Evolutionary conservation across 2,113 vertebrate species (phyloP).

Genomic region (Sinocyclocheilus maitianheensis): DNA sequence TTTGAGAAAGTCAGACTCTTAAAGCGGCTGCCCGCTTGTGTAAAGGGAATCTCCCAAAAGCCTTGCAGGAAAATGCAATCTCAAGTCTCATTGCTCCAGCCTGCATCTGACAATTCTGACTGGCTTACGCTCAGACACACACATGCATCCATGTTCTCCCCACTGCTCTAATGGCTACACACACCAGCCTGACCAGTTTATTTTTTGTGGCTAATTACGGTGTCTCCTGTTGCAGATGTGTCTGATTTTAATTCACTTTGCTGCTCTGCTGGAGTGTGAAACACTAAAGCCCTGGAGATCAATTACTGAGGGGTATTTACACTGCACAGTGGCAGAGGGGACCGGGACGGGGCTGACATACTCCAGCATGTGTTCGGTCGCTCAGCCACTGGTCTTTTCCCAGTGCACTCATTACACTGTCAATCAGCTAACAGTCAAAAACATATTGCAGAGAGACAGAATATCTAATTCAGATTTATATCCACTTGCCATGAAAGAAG

Average conservation of each 20-base stretch:
- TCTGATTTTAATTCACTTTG: slow-evolving; percentile 63
- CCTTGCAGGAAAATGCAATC: slow-evolving; percentile 1
- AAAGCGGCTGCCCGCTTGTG: background rate
- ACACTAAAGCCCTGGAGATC: slow-evolving; percentile 66
- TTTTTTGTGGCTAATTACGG: slow-evolving; percentile 62
- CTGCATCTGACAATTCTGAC: background rate
- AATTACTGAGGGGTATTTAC: slow-evolving; percentile 75
- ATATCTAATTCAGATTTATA: background rate
- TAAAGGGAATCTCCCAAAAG: slow-evolving; percentile 32
- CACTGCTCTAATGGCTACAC: slow-evolving; percentile 48
- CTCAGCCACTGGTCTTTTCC: slow-evolving; percentile 14
- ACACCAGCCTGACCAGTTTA: slow-evolving; percentile 54
- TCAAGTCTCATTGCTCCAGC: slow-evolving; percentile 3
- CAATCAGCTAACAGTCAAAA: background rate
- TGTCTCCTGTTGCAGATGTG: slow-evolving; percentile 63
- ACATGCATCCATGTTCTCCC: background rate
- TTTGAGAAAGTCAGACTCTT: slow-evolving; percentile 27
- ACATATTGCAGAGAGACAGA: background rate
- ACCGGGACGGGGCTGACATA: slow-evolving; percentile 27
- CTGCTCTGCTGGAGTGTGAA: slow-evolving; percentile 61
- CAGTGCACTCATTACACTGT: background rate
- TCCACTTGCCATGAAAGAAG: background rate
- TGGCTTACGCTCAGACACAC: background rate
- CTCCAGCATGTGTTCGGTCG: slow-evolving; percentile 5
- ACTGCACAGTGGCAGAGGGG: slow-evolving; percentile 52